A percentile compares a stretch with the other conserved stretches of the same genome.
Conservation (phyloP, 2,113 vertebrate species). For the Mellivora capensis region DNA sequence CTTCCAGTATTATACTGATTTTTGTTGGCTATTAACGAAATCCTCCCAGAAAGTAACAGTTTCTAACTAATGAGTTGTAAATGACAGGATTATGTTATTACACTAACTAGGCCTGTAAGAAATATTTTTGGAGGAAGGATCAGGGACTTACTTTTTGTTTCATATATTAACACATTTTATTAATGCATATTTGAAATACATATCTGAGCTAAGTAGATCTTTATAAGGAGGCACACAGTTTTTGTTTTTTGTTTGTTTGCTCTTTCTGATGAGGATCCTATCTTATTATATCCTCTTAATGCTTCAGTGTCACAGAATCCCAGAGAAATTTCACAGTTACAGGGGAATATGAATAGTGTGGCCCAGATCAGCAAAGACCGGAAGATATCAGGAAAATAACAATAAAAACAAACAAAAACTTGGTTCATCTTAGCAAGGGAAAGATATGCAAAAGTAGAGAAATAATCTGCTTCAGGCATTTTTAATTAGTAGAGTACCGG, state of each 20-base stretch:
- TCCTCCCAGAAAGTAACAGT: background rate
- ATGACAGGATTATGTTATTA: background rate
- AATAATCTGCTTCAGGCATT: background rate
- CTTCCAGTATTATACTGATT: background rate
- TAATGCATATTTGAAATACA: background rate
- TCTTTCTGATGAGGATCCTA: background rate
- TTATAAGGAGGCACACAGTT: background rate
- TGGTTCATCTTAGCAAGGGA: background rate
- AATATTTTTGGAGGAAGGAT: background rate
- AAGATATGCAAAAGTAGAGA: background rate
- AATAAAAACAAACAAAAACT: background rate
- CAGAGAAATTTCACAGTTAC: background rate
- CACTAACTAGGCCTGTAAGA: background rate
- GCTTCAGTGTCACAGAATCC: background rate
- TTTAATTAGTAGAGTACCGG: background rate
- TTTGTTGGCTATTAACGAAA: background rate
- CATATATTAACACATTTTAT: background rate
- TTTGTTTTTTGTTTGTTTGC: background rate
- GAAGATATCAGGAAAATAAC: background rate
- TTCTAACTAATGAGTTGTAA: constrained; percentile 37
- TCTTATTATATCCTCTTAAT: background rate
- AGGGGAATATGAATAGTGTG: background rate
- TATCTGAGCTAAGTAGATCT: background rate
- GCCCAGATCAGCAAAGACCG: background rate
- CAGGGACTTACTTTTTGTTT: background rate